phyloP scores from a whole-genome alignment of 2,797 vertebrate genomes.

The Valencia hispanica region DNA sequence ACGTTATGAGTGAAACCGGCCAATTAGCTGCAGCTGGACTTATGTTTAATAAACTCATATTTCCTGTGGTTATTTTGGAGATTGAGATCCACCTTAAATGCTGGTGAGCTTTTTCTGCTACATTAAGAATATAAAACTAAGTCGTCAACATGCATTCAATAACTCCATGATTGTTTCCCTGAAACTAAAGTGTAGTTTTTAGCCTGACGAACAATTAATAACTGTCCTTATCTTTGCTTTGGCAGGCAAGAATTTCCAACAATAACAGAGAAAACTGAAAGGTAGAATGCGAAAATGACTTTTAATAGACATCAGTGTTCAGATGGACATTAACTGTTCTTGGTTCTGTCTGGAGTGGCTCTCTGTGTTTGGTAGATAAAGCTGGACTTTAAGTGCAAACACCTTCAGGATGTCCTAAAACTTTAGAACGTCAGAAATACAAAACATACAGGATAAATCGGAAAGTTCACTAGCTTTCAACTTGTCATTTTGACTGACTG shows the following conservation, averaged over 20 bases:
- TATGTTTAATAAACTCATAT: background rate
- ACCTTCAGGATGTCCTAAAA: background rate
- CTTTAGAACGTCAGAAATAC: background rate
- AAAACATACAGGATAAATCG: background rate
- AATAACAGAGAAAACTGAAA: background rate
- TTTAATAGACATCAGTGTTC: background rate
- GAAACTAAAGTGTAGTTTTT: background rate
- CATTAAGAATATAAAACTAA: background rate
- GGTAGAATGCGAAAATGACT: background rate
- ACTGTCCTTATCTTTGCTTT: constrained; percentile 2
- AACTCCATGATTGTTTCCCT: background rate
- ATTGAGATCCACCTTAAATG: background rate
- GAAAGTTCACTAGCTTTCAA: background rate
- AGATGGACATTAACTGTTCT: background rate
- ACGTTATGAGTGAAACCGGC: background rate
- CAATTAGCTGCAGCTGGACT: background rate
- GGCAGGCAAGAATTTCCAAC: background rate
- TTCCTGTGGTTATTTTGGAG: background rate
- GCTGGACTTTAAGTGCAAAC: background rate
- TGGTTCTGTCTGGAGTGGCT: background rate
- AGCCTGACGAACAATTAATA: background rate
- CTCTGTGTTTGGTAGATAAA: background rate
- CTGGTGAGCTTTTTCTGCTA: background rate
- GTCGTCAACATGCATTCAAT: background rate
- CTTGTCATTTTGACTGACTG: background rate